Percentiles rank a stretch among this genome's conserved stretches.
phyloP scores from a whole-genome alignment of 2,888 invertebrate species.

The Ormyrus nitidulus region DNA sequence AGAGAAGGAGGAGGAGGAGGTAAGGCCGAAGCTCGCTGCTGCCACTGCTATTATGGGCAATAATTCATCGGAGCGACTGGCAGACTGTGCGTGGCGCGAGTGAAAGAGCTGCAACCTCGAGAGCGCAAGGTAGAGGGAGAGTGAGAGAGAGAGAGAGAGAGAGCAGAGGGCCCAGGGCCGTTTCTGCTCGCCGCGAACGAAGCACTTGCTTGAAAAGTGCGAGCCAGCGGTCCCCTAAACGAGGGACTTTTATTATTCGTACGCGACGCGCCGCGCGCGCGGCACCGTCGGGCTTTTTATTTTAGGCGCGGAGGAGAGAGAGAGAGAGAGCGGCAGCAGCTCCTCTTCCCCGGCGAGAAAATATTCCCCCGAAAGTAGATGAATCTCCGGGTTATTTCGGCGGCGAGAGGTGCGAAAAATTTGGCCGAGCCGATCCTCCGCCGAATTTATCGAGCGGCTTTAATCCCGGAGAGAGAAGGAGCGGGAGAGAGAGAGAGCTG shows the following conservation, averaged over 20 bases:
- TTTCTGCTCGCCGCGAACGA: constrained; percentile 1
- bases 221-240: constrained; percentile 30
- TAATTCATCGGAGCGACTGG: constrained; percentile 75
- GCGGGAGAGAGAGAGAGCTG: not conserved
- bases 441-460: not conserved
- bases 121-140: constrained; percentile 7
- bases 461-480: too few species aligned
- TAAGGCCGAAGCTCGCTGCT: constrained; percentile 66
- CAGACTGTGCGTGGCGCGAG: constrained; percentile 69
- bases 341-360: not conserved
- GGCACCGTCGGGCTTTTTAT: too few species aligned
- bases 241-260: constrained; percentile 36
- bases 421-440: not conserved
- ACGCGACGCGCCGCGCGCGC: not conserved
- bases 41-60: constrained; percentile 76
- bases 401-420: not conserved
- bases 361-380: constrained; percentile 40
- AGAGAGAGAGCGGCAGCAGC: not conserved
- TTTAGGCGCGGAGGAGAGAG: too few species aligned
- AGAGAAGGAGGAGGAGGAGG: constrained; percentile 48
- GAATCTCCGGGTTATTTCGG: constrained; percentile 26
- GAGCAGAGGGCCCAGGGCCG: constrained; percentile 39
- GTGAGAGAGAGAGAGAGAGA: constrained; percentile 19
- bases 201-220: constrained; percentile 11
- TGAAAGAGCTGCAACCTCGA: constrained; percentile 55